These are phyloP conservation scores for Agonopterix arenella DNA, from an alignment of 2,888 invertebrate genomes.

Conservation along the genomic window DNA sequence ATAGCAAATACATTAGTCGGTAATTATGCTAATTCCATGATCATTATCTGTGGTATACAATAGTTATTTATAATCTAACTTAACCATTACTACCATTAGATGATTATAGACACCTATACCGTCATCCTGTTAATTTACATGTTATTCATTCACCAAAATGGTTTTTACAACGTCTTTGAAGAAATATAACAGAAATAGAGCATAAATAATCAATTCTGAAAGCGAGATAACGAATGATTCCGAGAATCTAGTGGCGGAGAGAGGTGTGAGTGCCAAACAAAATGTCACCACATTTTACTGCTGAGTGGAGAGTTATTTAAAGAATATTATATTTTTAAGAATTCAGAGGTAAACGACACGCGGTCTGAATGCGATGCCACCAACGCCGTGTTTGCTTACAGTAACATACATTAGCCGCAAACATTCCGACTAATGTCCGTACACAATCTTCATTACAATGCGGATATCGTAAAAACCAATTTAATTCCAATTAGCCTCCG, in stretches of 20 bases:
- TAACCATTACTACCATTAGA: too few species aligned
- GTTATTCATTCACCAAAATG: too few species aligned
- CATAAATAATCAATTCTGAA: background rate
- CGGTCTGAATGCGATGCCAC: slow-evolving; percentile 6
- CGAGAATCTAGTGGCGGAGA: background rate
- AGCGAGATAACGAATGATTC: background rate
- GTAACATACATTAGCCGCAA: background rate
- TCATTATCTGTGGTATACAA: too few species aligned
- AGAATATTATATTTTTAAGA: slow-evolving; percentile 31
- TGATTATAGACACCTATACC: too few species aligned
- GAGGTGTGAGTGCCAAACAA: slow-evolving; percentile 27
- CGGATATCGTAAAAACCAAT: too few species aligned
- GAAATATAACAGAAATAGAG: background rate
- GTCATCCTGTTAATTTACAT: too few species aligned
- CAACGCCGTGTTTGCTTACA: background rate
- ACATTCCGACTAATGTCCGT: background rate
- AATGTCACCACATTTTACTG: slow-evolving; percentile 25
- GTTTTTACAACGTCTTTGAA: too few species aligned
- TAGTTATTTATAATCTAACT: too few species aligned
- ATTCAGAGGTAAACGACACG: slow-evolving; percentile 43
- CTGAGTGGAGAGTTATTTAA: slow-evolving; percentile 22
- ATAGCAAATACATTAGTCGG: too few species aligned
- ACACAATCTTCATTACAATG: too few species aligned
- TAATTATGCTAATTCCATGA: too few species aligned
- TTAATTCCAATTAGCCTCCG: background rate